Base-by-base conservation (phyloP, 2,888 invertebrate genomes). In the Patella depressa region DNA sequence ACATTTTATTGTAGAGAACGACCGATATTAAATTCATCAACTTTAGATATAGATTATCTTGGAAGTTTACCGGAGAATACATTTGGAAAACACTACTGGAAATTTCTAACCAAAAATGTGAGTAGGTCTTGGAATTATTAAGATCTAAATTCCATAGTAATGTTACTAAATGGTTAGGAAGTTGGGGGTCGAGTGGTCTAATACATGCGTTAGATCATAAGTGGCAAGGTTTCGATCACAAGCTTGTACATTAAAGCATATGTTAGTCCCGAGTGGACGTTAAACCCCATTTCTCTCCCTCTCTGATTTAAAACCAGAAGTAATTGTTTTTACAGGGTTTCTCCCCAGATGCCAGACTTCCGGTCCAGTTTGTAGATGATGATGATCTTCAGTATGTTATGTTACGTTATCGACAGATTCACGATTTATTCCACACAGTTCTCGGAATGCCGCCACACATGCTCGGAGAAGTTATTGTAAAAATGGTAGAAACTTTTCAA, bases 401-500 rank as follows among this genome's bases (percentile, higher is more conserved):
- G 95, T 97, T 98, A 91, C 93, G 99, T 76, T 99, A 99, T 91
- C 94, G 99, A 83, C 98, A 99, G 93, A 95, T 96, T 12, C 99
- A 99, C 91, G 99, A 99, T 93, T 94, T 99, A 83, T 94, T 96
- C 78, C 99, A 99, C 92, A 95, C 98, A 0, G 77, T 91, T 53
- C 93, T 99, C 69, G 95, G 95, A 84, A 98, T 98, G 97, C 97
- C 96, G 59, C 91, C 91, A 14, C 89, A 90, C 80, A 90, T 91
- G 89, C 84, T 91, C 57, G 90, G 94, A 92, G 94, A 98, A 94
- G 97, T 98, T 9, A 94, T 96, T 15, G 96, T 99, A 7, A 99
- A 99, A 93, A 98, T 98, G 97, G 94, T 99, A 73, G 99, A 99
- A 93, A 99, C 96, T 0, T 94, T 99, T 78, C 99, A 99, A 92